Base-by-base conservation (phyloP, 2,888 invertebrate genomes). In the Galerucella nymphaeae region DNA sequence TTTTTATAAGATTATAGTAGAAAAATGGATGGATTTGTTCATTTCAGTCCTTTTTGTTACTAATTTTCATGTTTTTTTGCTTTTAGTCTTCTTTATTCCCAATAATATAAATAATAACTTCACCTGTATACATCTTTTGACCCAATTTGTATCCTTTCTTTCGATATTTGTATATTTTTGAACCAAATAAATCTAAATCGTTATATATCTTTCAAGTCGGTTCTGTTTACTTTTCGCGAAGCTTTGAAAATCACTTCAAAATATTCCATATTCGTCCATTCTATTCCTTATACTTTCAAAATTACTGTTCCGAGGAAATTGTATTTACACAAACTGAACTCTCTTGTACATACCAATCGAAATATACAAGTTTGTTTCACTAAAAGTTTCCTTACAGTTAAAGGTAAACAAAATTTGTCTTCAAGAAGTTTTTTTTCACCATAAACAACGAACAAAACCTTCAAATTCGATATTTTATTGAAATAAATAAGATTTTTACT, bases 231-330 rank as follows among this genome's bases (percentile, higher is more conserved):
- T 59, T 59, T 30, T 59, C 59, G 13, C 38, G 38, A 23, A n/a
- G n/a, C 30, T 59, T 59, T 45, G 77, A 76, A 80, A 81, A 80
- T 82, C 81, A 76, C 78, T 73, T 78, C 80, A 78, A 80, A 81
- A 81, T 82, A 82, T 82, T 82, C 82, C 78, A 81, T 81, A 82
- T 82, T 80, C 81, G 81, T 82, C 77, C 79, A 77, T 71, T 66
- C 75, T 59, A 66, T 74, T 74, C 74, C 69, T 74, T 59, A 30
- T 74, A 74, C 67, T 66, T 65, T 50, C 69, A 57, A 41, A 75
- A 72, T 72, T 74, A 66, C 70, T 70, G 61, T 66, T 63, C 48
- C 30, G 8, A 30, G 30, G n/a, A 38, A 58, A 65, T 73, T 70
- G 66, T 73, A 73, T 73, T 73, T 70, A 61, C 73, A 70, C 73